Evolutionary conservation across 1,140 invertebrate genomes (phyloP).

Genomic region (Drosophila elegans): DNA sequence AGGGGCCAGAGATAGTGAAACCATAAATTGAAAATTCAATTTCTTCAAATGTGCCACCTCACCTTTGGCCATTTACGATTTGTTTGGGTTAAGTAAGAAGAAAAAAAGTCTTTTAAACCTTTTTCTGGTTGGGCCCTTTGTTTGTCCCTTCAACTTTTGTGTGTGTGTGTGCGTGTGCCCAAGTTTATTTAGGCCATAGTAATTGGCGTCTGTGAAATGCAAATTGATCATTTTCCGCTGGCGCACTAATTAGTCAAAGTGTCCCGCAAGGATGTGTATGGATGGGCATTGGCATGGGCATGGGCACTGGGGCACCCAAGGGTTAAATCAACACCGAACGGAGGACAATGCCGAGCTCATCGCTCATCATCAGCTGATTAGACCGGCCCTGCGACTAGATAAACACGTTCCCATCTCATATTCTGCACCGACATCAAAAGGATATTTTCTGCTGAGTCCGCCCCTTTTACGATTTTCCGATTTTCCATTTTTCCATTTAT

Average conservation of each 20-base stretch:
- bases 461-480: slow-evolving; percentile 3
- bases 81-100: slow-evolving; percentile 60
- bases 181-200: slow-evolving; percentile 55
- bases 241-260: slow-evolving; percentile 80
- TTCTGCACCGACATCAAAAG: slow-evolving; percentile 60
- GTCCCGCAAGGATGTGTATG: slow-evolving; percentile 42
- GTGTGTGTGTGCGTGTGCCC: background rate
- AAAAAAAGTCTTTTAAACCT: slow-evolving; percentile 19
- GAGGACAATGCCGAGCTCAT: slow-evolving; percentile 36
- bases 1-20: slow-evolving; percentile 56
- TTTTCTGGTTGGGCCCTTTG: slow-evolving; percentile 32
- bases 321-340: slow-evolving; percentile 65
- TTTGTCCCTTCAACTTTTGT: slow-evolving; percentile 24
- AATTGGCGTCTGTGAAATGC: slow-evolving; percentile 77
- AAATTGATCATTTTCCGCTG: slow-evolving; percentile 79
- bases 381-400: slow-evolving; percentile 57
- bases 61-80: slow-evolving; percentile 65
- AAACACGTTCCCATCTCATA: slow-evolving; percentile 63
- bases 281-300: background rate
- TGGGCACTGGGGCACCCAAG: slow-evolving; percentile 26
- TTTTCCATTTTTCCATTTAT: background rate
- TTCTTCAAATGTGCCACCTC: slow-evolving; percentile 69
- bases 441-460: slow-evolving; percentile 32
- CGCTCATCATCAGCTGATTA: slow-evolving; percentile 67
- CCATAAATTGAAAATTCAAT: slow-evolving; percentile 82